Evolutionary conservation across 2,888 invertebrate species (phyloP), one percentile per base, ranked within the genome.

Genomic region (Pseudococcus longispinus): DNA sequence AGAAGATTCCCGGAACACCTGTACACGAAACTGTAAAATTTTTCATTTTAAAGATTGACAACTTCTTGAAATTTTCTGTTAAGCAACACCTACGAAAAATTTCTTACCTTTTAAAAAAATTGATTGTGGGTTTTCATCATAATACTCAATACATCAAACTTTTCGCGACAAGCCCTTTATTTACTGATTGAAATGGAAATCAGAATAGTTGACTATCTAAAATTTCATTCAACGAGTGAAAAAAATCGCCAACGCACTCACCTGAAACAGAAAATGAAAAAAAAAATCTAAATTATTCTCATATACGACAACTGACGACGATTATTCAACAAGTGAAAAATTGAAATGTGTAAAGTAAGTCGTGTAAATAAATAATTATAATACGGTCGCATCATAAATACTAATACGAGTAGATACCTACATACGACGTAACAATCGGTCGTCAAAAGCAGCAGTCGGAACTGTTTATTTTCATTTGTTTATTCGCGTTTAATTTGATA

Each of bases 391-490:
- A 70, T 70, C 20, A 70, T 26, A 70, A 70, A 70, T 70, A 70
- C 70, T 29, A 29, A 70, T 70, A 65, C 60, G 23, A 65, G 11
- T 9, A 23, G 23, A 26, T 26, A 20, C 9, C 13, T 23, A 70
- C 26, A 9, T 26, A 29, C 70, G 77, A 20, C 42, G 13, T 5
- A 20, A 9, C 18, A 80, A 80, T 80, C 23, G 37, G 77, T 20
- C 77, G 42, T 80, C 42, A 80, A 80, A 80, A 80, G 77, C 77
- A 37, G n/a, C 37, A 13, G 32, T 42, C 29, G 26, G 8, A 20
- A 80, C 42, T 80, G 77, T 80, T 80, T 37, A 42, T 80, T 80
- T 80, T 80, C 77, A 42, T 80, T 80, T 80, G 42, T 80, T 80
- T 80, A 42, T 42, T 42, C 77, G 23, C 77, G 77, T 20, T 80